A percentile compares a stretch with the other conserved stretches of the same genome.
phyloP scores from a whole-genome alignment of 2,113 vertebrate genomes.

The Anas platyrhynchos region DNA sequence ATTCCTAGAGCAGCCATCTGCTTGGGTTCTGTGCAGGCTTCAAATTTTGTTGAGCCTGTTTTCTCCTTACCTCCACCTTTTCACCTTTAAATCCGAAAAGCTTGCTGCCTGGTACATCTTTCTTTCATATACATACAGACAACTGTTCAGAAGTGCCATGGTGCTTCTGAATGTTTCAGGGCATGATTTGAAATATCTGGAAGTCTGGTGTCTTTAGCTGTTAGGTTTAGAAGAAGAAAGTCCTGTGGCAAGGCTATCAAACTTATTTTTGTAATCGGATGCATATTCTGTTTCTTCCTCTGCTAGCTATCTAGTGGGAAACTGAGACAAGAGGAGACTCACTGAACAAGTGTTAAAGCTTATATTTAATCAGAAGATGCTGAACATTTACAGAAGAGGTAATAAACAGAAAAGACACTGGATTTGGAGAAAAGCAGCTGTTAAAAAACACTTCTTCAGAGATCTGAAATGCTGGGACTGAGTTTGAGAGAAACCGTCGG shows the following conservation, averaged over 20 bases:
- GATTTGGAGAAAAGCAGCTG: neutral
- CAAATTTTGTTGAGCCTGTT: neutral
- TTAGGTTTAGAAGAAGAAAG: neutral
- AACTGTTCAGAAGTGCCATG: neutral
- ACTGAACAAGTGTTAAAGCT: neutral
- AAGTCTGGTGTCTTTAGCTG: neutral
- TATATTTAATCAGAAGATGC: neutral
- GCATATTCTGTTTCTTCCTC: neutral
- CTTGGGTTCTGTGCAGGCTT: rapidly evolving
- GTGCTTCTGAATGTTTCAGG: neutral
- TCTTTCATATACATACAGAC: neutral
- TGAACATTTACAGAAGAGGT: neutral
- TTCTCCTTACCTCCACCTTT: neutral
- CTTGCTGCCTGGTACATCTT: neutral
- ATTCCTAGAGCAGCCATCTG: neutral
- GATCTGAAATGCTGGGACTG: neutral
- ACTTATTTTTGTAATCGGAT: neutral
- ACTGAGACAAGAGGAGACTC: neutral
- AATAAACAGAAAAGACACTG: neutral
- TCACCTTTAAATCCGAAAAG: neutral
- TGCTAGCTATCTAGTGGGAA: neutral
- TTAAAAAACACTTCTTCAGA: neutral
- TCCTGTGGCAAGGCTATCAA: neutral
- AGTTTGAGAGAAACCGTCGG: neutral
- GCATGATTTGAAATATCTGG: neutral